Percentiles rank a stretch among this genome's conserved stretches.
Evolutionary conservation across 64 coral and sea anemone species (phyloP).

Genomic region (Pocillopora damicornis): DNA sequence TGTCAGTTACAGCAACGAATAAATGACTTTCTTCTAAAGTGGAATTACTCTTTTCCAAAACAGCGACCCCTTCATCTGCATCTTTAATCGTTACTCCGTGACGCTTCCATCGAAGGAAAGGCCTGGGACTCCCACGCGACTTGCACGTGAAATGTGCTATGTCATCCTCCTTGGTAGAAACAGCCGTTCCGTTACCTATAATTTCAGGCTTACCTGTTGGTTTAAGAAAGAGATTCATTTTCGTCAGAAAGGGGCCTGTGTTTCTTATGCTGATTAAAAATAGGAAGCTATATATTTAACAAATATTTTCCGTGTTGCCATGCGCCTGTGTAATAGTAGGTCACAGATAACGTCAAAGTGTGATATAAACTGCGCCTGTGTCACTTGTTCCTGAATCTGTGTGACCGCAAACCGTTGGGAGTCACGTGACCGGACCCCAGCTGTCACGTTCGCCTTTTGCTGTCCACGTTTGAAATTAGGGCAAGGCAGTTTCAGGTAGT

Average conservation of each 20-base stretch:
- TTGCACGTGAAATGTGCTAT: conserved; percentile 29
- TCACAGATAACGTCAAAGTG: too few relatives aligned
- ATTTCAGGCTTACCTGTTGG: background rate
- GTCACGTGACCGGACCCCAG: too few relatives aligned
- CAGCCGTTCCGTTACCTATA: background rate
- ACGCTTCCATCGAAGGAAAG: conserved; percentile 3
- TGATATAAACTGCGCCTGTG: too few relatives aligned
- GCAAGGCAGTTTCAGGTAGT: too few relatives aligned
- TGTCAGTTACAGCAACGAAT: conserved; percentile 5
- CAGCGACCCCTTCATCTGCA: conserved; percentile 10
- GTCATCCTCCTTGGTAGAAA: conserved; percentile 7
- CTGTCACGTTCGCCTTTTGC: too few relatives aligned
- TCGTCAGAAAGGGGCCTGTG: too few relatives aligned
- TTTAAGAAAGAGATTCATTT: background rate
- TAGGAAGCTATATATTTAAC: too few relatives aligned
- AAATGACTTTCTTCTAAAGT: conserved; percentile 7
- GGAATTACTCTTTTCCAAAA: conserved; percentile 9
- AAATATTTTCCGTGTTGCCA: too few relatives aligned
- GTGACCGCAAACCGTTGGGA: too few relatives aligned
- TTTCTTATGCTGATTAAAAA: background rate
- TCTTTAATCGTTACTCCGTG: conserved; percentile 1
- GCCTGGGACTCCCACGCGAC: background rate
- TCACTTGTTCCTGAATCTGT: too few relatives aligned
- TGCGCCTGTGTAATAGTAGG: too few relatives aligned
- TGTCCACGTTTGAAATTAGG: too few relatives aligned